These are phyloP conservation scores for Dysdera silvatica DNA, from an alignment of 1,140 invertebrate genomes.

Conservation along the genomic window DNA sequence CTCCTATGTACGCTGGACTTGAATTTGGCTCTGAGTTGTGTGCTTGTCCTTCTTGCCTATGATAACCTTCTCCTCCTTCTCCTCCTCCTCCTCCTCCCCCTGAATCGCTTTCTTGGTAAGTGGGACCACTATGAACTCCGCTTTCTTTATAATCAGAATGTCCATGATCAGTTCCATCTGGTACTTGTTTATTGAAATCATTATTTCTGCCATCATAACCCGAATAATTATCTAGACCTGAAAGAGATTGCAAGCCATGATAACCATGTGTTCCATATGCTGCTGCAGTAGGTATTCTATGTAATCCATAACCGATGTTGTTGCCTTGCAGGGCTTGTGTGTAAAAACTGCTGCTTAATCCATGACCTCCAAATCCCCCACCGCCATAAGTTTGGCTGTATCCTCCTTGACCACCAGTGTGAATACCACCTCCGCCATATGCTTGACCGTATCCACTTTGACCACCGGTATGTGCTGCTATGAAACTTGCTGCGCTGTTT, in stretches of 20 bases:
- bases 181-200: too few relatives aligned
- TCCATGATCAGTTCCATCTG: too few relatives aligned
- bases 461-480: constrained; percentile 15
- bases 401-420: constrained; percentile 7
- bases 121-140: constrained; percentile 7
- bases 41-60: background rate
- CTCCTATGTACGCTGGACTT: background rate
- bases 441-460: background rate
- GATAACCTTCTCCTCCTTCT: background rate
- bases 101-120: constrained; percentile 13
- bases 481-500: constrained; percentile 21
- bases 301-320: too few relatives aligned
- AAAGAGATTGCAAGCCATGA: too few relatives aligned
- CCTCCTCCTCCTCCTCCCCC: constrained; percentile 15
- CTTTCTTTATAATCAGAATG: too few relatives aligned
- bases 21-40: background rate
- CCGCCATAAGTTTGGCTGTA: too few relatives aligned
- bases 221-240: too few relatives aligned
- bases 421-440: background rate
- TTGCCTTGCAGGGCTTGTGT: too few relatives aligned
- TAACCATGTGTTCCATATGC: too few relatives aligned
- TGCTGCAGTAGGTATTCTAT: too few relatives aligned
- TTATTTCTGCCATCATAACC: too few relatives aligned
- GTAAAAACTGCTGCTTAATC: background rate
- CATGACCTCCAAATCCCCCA: background rate